Conservation (phyloP, 2,113 vertebrate genomes). For the Corythornis madagascariensis region DNA sequence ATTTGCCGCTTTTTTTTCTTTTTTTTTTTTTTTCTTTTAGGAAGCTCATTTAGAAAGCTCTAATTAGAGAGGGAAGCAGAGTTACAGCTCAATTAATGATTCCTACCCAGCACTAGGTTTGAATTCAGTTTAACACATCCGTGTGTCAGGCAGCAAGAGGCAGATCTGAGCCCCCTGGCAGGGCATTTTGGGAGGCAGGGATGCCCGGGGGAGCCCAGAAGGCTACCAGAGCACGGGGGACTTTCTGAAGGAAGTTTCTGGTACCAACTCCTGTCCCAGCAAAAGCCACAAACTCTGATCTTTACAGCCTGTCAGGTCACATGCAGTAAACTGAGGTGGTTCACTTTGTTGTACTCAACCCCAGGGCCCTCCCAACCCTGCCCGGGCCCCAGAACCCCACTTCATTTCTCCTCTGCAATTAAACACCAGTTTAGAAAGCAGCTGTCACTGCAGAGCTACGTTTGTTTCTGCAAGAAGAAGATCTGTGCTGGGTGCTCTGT, state of each 20-base stretch:
- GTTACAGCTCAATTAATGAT: not conserved
- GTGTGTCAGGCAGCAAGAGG: not conserved
- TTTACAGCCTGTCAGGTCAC: not conserved
- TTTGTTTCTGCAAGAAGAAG: not conserved
- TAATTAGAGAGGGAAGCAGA: not conserved
- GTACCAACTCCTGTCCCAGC: not conserved
- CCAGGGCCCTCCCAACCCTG: not conserved
- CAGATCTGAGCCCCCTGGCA: rapidly evolving
- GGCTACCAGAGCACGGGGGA: not conserved
- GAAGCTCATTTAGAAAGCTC: not conserved
- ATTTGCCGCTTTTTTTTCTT: not conserved
- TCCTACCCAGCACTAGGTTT: not conserved
- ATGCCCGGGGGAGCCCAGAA: not conserved
- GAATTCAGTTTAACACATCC: not conserved
- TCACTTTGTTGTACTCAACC: not conserved
- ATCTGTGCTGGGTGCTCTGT: not conserved
- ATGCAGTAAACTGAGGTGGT: not conserved
- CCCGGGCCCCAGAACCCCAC: not conserved
- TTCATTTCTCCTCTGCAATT: not conserved
- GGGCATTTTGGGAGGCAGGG: not conserved
- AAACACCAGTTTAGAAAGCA: not conserved
- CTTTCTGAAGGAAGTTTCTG: not conserved
- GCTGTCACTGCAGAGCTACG: not conserved
- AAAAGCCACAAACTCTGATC: not conserved
- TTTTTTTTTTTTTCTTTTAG: not conserved